Evolutionary conservation across 2,888 invertebrate genomes (phyloP), one percentile per base, ranked within the genome.

Genomic region (Eremobia ochroleuca): DNA sequence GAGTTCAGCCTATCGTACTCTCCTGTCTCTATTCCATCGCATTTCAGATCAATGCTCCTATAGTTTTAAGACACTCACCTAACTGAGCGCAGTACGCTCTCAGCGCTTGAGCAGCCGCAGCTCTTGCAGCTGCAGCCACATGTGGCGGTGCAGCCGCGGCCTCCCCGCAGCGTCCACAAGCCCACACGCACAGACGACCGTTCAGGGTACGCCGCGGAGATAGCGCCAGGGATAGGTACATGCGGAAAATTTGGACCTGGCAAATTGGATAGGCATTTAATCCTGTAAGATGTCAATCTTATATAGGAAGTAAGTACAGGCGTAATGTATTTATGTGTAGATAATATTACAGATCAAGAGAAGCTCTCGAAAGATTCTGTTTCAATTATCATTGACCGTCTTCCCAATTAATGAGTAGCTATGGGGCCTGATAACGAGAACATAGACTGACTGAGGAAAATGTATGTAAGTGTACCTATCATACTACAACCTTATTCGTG

Each of bases 121-220:
- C 99, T 89, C 99, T 97, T 0, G 99, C 98, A 0, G 75, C 77
- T 11, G 77, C 77, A 28, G 77, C 77, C 99, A 98, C 98, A 69
- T 98, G 98, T 81, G 98, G 97, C 68, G 98, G 98, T 9, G 98
- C 98, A 85, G 97, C 97, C 82, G 98, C 98, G 43, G 98, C 98
- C 91, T 99, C 99, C 43, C 98, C 98, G 92, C 98, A 98, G 76
- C 99, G 97, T 58, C 98, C 98, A 76, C 99, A 97, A 80, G 99
- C 98, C 94, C 98, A 98, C 92, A 99, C 98, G 81, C 99, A 98
- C 76, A 99, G 97, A 4, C 98, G 97, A 0, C 99, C 99, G 94
- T 99, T 99, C 90, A 99, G 97, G 37, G 99, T 99, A 97, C 99
- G 99, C 21, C 98, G 98, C 8, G 98, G 98, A 0, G 98, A 98